Percentiles rank a stretch among this genome's conserved stretches.
Conservation (phyloP, 2,888 invertebrate species). For the Embidobia sp. region DNA sequence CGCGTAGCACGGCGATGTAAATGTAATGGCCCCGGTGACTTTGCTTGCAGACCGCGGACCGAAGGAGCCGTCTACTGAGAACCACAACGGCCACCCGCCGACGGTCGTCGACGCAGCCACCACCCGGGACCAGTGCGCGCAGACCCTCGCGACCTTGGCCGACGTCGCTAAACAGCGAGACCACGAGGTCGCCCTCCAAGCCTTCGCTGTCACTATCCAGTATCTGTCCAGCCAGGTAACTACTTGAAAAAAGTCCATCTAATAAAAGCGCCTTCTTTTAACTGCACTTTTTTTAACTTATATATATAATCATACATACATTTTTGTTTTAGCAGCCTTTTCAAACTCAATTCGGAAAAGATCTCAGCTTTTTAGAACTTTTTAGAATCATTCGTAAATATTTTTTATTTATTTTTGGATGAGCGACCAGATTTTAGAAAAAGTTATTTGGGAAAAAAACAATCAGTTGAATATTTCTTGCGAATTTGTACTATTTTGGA, state of each 20-base stretch:
- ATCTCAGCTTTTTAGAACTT: too few species aligned
- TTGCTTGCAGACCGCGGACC: constrained; percentile 76
- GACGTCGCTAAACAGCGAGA: constrained; percentile 26
- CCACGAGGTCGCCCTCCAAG: constrained; percentile 87
- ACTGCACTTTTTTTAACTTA: too few species aligned
- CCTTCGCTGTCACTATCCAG: constrained; percentile 91
- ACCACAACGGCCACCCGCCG: constrained; percentile 20
- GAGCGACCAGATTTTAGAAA: too few species aligned
- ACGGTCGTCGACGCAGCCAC: background rate
- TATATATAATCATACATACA: too few species aligned
- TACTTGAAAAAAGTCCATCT: background rate
- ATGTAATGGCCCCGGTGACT: constrained; percentile 71
- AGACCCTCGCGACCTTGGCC: constrained; percentile 68
- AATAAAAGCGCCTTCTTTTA: background rate
- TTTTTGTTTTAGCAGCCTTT: too few species aligned
- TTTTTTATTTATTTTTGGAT: too few species aligned
- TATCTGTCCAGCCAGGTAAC: constrained; percentile 83
- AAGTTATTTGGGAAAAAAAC: too few species aligned
- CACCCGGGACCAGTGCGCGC: constrained; percentile 82
- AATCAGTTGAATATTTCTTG: too few species aligned
- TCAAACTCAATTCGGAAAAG: too few species aligned
- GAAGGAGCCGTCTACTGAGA: constrained; percentile 66
- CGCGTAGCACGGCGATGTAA: background rate
- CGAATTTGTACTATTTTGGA: too few species aligned
- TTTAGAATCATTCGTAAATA: too few species aligned